phyloP scores from a whole-genome alignment of 2,888 invertebrate species.

The Ormyrus thymus region DNA sequence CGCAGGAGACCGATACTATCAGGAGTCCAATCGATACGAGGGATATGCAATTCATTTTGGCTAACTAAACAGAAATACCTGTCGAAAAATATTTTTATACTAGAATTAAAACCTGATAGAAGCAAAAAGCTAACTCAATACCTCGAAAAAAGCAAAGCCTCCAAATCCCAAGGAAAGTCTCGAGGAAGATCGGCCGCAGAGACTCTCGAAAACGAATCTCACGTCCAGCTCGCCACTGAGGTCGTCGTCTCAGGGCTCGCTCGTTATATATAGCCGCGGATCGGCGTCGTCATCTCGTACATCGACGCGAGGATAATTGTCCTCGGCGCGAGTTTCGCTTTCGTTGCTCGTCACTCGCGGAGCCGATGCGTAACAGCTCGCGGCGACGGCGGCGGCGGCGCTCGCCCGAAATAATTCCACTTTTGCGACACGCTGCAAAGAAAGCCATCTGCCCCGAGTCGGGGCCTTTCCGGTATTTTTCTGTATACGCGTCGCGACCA shows the following conservation, averaged over 20 bases:
- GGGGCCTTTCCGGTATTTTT: slow-evolving; percentile 41
- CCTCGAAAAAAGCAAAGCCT: too few relatives aligned
- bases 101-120: too few relatives aligned
- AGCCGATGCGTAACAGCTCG: slow-evolving; percentile 67
- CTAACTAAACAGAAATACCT: not conserved
- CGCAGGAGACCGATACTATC: slow-evolving; percentile 60
- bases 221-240: slow-evolving; percentile 11
- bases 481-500: not conserved
- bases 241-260: not conserved
- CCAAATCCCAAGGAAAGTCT: too few relatives aligned
- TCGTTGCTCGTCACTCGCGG: slow-evolving; percentile 65
- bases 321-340: slow-evolving; percentile 70
- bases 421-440: slow-evolving; percentile 44
- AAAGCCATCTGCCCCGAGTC: not conserved
- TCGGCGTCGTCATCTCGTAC: slow-evolving; percentile 37
- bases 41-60: slow-evolving; percentile 46
- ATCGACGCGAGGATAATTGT: slow-evolving; percentile 67
- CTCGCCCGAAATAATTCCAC: slow-evolving; percentile 55
- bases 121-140: too few relatives aligned
- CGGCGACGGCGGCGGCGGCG: slow-evolving; percentile 8
- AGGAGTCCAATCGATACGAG: slow-evolving; percentile 55
- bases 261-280: slow-evolving; percentile 51
- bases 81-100: too few relatives aligned
- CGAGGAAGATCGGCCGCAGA: too few relatives aligned
- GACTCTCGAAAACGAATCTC: not conserved